phyloP scores from a whole-genome alignment of 1,140 invertebrate genomes.

The Hermetia illucens region DNA sequence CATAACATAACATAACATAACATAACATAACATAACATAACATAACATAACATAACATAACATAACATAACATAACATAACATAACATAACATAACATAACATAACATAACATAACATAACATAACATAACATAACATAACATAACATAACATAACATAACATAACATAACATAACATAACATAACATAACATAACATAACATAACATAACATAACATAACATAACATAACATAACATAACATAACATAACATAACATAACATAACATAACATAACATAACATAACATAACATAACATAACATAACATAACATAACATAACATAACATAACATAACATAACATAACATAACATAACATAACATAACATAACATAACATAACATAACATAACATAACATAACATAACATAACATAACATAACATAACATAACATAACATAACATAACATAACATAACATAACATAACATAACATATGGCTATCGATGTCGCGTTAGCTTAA shows the following conservation, averaged over 20 bases:
- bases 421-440: slow-evolving; percentile 4
- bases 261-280: slow-evolving; percentile 4
- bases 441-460: slow-evolving; percentile 4
- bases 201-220: slow-evolving; percentile 4
- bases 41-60: slow-evolving; percentile 4
- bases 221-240: slow-evolving; percentile 4
- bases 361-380: slow-evolving; percentile 4
- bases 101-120: slow-evolving; percentile 4
- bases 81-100: slow-evolving; percentile 4
- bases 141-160: slow-evolving; percentile 4
- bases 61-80: slow-evolving; percentile 4
- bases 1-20: slow-evolving; percentile 4
- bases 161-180: slow-evolving; percentile 4
- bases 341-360: slow-evolving; percentile 4
- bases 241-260: slow-evolving; percentile 4
- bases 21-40: slow-evolving; percentile 4
- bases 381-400: slow-evolving; percentile 4
- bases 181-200: slow-evolving; percentile 4
- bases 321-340: slow-evolving; percentile 4
- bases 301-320: slow-evolving; percentile 4
- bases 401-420: slow-evolving; percentile 4
- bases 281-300: slow-evolving; percentile 4
- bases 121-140: slow-evolving; percentile 4
- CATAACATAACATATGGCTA: slow-evolving; percentile 4
- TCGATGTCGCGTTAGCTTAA: too few species aligned